Base-by-base conservation (phyloP, 2,888 invertebrate genomes). In the Polietes domitor region DNA sequence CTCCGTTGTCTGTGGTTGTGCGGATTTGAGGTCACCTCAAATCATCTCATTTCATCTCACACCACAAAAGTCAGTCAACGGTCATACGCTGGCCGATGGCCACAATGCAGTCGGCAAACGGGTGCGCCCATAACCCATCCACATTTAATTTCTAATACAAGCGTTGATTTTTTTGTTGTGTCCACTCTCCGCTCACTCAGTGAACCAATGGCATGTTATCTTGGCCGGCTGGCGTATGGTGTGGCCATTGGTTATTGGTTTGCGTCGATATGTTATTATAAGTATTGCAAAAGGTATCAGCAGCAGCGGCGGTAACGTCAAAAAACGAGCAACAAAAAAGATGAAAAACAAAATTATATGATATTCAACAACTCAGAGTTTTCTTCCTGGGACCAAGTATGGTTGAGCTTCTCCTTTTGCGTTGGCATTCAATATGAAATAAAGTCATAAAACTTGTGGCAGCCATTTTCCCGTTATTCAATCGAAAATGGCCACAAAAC, bases 191-290 rank as follows among this genome's bases (percentile, higher is more conserved):
- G 53, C 37, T 77, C 77, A 58, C 37, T 77, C 77, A 28, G 28
- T 74, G 85, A 85, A 87, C 90, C 90, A 90, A 90, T 90, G 86
- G 91, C 91, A 87, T 89, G 89, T 88, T 87, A 88, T 87, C 88
- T 87, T 81, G 82, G 86, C 83, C 75, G 83, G 87, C 85, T 88
- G 86, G 87, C 85, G 85, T 86, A 86, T 88, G 88, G 87, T 87
- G 88, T 87, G 87, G 87, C 91, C 89, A 88, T 88, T 89, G 89
- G 91, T 90, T 90, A 91, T 90, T 91, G 91, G 91, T 91, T 90
- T 90, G 88, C 89, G 88, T 87, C 88, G 88, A 88, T 89, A 89
- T 89, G 88, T 89, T 89, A 89, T 90, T 88, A 89, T 87, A 88
- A 88, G 89, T 82, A 87, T 79, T 85, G 78, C 70, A 82, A 77